These are phyloP conservation scores for Linurgus olivaceus DNA, from an alignment of 2,797 vertebrate species.

Conservation along the genomic window DNA sequence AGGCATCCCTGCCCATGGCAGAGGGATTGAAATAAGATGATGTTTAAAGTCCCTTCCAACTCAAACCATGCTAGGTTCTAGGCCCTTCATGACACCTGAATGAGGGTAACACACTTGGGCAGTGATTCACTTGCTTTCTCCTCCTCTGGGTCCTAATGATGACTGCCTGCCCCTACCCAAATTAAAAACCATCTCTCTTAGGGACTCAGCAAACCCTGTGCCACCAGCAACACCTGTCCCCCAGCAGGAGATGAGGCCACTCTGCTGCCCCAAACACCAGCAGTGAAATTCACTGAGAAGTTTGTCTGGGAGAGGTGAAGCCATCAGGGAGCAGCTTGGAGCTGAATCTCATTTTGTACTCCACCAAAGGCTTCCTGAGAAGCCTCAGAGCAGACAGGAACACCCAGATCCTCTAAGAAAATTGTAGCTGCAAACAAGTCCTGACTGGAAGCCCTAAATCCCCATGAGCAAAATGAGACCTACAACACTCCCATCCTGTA, in stretches of 20 bases:
- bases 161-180: neutral
- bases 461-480: neutral
- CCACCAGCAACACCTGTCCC: neutral
- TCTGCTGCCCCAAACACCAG: neutral
- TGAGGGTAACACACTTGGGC: too few relatives aligned
- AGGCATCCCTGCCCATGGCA: too few relatives aligned
- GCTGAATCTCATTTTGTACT: neutral
- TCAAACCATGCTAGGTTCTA: neutral
- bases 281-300: neutral
- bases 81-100: neutral
- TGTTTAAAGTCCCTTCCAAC: too few relatives aligned
- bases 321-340: neutral
- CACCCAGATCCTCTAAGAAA: neutral
- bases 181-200: neutral
- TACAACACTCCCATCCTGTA: fast-evolving
- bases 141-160: neutral
- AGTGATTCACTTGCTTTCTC: neutral
- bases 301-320: neutral
- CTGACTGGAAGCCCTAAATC: neutral
- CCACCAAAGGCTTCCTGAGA: neutral
- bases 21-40: too few relatives aligned
- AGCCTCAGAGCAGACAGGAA: neutral
- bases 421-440: neutral
- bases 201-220: neutral
- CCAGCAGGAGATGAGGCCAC: neutral